Percentiles rank a stretch among this genome's conserved stretches.
phyloP scores from a whole-genome alignment of 1,140 invertebrate species.

The Leptinotarsa undecemlineata region DNA sequence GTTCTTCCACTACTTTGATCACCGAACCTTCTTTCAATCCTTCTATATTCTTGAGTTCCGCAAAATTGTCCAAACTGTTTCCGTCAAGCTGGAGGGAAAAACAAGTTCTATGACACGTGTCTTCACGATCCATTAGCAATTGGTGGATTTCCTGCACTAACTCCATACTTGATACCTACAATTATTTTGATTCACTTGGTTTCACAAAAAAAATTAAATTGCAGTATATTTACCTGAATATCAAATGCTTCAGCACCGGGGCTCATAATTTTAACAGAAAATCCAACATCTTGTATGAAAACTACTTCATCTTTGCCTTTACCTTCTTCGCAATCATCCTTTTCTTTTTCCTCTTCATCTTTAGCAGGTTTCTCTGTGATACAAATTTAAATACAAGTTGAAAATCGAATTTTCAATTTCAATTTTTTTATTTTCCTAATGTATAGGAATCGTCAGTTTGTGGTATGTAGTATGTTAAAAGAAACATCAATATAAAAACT shows the following conservation, averaged over 20 bases:
- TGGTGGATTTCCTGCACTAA: constrained; percentile 99
- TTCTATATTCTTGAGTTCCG: constrained; percentile 95
- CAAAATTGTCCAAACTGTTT: constrained; percentile 94
- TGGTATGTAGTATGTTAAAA: no score
- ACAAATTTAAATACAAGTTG: constrained; percentile 21
- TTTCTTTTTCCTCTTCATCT: constrained; percentile 57
- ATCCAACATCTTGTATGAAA: constrained; percentile 91
- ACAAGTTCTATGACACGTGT: constrained; percentile 96
- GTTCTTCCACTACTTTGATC: constrained; percentile 92
- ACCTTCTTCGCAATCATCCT: constrained; percentile 63
- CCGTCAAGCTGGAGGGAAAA: constrained; percentile 96
- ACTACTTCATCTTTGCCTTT: constrained; percentile 79
- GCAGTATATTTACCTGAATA: constrained; percentile 71
- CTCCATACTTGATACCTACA: constrained; percentile 94
- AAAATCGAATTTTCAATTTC: not conserved
- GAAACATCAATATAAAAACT: no score
- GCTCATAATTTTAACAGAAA: constrained; percentile 88
- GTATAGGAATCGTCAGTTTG: not conserved
- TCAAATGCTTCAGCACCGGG: constrained; percentile 89
- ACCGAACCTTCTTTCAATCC: constrained; percentile 92
- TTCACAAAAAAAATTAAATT: constrained; percentile 19
- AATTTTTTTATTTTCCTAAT: not conserved
- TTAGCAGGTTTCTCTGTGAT: constrained; percentile 43
- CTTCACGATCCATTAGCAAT: constrained; percentile 95
- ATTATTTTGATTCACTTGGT: constrained; percentile 3